Percentiles rank a stretch among this genome's conserved stretches.
Evolutionary conservation across 2,797 vertebrate genomes (phyloP).

Genomic region (Threskiornis aethiopicus): DNA sequence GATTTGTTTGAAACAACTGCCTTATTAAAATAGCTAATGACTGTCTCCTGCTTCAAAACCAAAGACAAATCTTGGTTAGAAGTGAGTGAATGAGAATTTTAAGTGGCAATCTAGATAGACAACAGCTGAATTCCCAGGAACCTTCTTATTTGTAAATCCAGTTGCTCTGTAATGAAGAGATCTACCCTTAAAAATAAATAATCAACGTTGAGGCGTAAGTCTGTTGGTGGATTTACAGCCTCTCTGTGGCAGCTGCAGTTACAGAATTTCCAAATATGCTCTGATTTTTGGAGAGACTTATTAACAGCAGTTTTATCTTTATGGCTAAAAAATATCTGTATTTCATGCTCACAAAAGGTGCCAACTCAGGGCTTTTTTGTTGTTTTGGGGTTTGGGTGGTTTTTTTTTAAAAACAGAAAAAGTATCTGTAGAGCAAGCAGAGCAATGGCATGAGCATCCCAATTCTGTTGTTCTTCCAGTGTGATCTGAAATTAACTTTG

Average conservation of each 20-base stretch:
- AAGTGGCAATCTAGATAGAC: background rate
- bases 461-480: background rate
- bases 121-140: background rate
- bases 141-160: background rate
- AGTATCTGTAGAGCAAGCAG: background rate
- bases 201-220: background rate
- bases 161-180: background rate
- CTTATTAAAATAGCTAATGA: conserved; percentile 3
- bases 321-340: background rate
- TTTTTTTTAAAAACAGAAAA: background rate
- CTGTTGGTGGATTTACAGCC: background rate
- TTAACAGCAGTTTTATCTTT: background rate
- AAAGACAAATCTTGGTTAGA: background rate
- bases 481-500: background rate
- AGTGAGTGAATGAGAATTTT: background rate
- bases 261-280: background rate
- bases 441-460: background rate
- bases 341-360: background rate
- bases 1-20: background rate
- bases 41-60: background rate
- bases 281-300: background rate
- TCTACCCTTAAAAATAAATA: background rate
- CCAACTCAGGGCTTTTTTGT: accelerated
- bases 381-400: background rate
- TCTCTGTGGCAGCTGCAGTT: background rate